Base-by-base conservation (phyloP, 2,113 vertebrate genomes). In the Furnarius figulus region DNA sequence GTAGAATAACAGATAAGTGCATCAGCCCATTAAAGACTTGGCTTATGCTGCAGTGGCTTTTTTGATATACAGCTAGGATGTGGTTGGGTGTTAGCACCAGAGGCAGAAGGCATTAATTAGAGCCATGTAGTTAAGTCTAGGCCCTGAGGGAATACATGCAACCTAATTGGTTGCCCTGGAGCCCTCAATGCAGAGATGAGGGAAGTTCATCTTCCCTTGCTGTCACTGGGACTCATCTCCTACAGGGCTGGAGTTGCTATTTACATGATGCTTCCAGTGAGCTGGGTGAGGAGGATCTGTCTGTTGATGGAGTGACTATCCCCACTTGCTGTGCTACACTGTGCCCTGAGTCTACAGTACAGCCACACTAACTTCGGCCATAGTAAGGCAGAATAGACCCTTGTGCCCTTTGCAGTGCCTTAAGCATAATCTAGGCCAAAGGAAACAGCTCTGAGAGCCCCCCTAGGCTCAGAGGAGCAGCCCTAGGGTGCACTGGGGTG, bases 61-160 rank as follows among this genome's bases (percentile, higher is more conserved):
- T 91, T 59, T 14, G 93, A 90, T 80, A 56, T 19, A 88, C 40
- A 33, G 47, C 33, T 67, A 44, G 44, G 90, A 86, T 94, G 92
- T 78, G 85, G 85, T 46, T 88, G 39, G 23, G 6, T 80, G 56
- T 86, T 94, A 68, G 82, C 68, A 90, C 52, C 0, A 2, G 73
- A 80, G 47, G 47, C 67, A 75, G 61, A 86, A 93, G 25, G 35
- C 47, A 71, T 93, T 96, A 88, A 93, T 96, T 94, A 94, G 85
- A 81, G 25, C 9, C 9, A 2, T 37, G 46, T 77, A 80, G 79
- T 88, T 95, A 95, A 80, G 27, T 52, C 56, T 63, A 52, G 65
- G 33, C 33, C 82, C 65, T 62, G 55, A 68, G 82, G 79, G 85
- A 93, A 35, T 9, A 10, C 10, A 8, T 35, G 30, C 47, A 74